phyloP scores from a whole-genome alignment of 1,140 invertebrate genomes.

The Hypothenemus hampei region DNA sequence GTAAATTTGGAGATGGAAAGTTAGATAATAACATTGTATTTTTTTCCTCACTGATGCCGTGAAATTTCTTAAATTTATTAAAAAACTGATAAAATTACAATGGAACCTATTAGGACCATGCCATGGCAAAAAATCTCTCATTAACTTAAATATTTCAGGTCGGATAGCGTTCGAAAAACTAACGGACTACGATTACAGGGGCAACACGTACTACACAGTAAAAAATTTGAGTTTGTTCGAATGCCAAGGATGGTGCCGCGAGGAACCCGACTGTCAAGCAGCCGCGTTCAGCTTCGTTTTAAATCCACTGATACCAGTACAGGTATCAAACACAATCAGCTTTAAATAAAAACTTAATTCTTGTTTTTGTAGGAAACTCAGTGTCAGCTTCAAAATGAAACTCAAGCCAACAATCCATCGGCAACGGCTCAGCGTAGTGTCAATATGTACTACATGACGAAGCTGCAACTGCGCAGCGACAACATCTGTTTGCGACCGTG shows the following conservation, averaged over 20 bases:
- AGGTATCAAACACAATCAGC: slow-evolving; percentile 60
- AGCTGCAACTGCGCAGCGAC: slow-evolving; percentile 84
- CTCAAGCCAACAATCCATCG: slow-evolving; percentile 79
- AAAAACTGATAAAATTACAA: too few relatives aligned
- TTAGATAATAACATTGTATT: too few relatives aligned
- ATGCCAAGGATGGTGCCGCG: slow-evolving; percentile 90
- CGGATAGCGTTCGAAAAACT: slow-evolving; percentile 89
- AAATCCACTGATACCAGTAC: slow-evolving; percentile 80
- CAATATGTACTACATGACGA: slow-evolving; percentile 94
- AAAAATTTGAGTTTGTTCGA: slow-evolving; percentile 89
- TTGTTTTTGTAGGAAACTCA: slow-evolving; percentile 70
- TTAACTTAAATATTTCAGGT: slow-evolving; percentile 49
- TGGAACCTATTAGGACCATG: too few relatives aligned
- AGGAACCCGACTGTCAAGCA: slow-evolving; percentile 85
- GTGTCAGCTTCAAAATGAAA: slow-evolving; percentile 89
- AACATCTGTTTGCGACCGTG: slow-evolving; percentile 87
- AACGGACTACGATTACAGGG: slow-evolving; percentile 85
- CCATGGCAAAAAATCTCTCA: slow-evolving; percentile 7
- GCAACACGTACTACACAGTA: slow-evolving; percentile 87
- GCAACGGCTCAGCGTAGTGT: slow-evolving; percentile 75
- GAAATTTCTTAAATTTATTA: slow-evolving; percentile 23
- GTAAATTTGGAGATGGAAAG: too few relatives aligned
- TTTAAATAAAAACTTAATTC: neutral
- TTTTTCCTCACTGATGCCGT: slow-evolving; percentile 12
- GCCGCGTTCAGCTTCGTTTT: slow-evolving; percentile 88